phyloP scores from a whole-genome alignment of 2,888 invertebrate species.

The Lithophane semibrunnea region DNA sequence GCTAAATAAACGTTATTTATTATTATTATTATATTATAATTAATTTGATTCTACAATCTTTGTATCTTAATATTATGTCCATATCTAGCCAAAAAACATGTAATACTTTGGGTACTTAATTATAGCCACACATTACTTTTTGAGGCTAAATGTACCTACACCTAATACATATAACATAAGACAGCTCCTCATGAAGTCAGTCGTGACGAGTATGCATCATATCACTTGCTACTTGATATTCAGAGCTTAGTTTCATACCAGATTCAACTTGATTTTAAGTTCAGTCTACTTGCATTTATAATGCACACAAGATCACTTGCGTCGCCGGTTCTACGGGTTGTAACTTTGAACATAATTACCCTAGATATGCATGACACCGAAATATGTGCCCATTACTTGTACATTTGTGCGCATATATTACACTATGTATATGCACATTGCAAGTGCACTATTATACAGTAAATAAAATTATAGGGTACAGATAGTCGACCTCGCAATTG shows the following conservation, averaged over 20 bases:
- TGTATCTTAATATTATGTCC: not conserved
- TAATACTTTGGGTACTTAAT: not conserved
- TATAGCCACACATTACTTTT: not conserved
- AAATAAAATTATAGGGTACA: not conserved
- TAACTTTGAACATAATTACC: conserved; percentile 53
- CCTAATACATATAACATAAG: conserved; percentile 25
- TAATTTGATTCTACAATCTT: not conserved
- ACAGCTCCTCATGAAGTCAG: conserved; percentile 13
- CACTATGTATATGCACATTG: not conserved
- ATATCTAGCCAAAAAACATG: not conserved
- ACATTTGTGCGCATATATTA: not conserved
- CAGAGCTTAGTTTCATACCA: conserved; percentile 56
- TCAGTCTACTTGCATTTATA: conserved; percentile 56
- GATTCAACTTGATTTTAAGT: conserved; percentile 58
- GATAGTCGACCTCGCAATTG: not conserved
- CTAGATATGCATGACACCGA: conserved; percentile 40
- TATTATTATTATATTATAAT: no score
- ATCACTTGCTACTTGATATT: conserved; percentile 57
- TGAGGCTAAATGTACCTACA: not conserved
- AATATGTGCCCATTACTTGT: conserved; percentile 18
- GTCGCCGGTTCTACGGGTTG: conserved; percentile 30
- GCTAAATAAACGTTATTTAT: no score
- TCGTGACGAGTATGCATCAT: conserved; percentile 47
- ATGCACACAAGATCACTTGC: conserved; percentile 55
- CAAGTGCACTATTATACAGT: not conserved